Evolutionary conservation across 2,888 invertebrate genomes (phyloP).

Genomic region (Busseola fusca): DNA sequence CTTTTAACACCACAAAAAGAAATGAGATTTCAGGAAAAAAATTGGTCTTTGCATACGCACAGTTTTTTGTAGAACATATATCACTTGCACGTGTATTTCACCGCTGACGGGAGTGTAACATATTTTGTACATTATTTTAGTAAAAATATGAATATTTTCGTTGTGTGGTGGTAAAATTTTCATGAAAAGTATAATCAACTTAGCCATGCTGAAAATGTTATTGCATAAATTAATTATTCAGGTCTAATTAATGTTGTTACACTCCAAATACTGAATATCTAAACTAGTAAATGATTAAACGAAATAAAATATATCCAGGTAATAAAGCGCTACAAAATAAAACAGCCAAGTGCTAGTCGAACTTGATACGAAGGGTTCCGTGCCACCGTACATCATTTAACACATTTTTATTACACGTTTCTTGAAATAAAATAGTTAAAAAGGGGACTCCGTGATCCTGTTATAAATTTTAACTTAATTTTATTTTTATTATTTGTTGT

Average conservation of each 20-base stretch:
- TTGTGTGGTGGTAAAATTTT: conserved; percentile 46
- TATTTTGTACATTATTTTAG: conserved; percentile 46
- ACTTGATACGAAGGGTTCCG: neutral
- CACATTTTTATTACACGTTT: neutral
- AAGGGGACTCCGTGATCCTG: too few relatives aligned
- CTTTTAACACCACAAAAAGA: conserved; percentile 18
- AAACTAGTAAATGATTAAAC: neutral
- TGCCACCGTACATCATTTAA: neutral
- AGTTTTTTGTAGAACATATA: conserved; percentile 41
- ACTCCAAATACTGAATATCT: neutral
- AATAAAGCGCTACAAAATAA: neutral
- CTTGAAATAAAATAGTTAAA: too few relatives aligned
- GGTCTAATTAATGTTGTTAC: neutral
- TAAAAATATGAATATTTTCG: conserved; percentile 48
- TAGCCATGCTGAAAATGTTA: neutral
- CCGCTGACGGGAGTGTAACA: conserved; percentile 30
- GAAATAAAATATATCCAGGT: neutral
- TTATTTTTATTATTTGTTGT: neutral
- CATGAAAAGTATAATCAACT: conserved; percentile 6
- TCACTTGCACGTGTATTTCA: conserved; percentile 31
- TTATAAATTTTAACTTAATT: neutral
- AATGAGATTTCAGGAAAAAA: neutral
- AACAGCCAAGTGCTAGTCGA: neutral
- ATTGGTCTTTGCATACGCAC: neutral
- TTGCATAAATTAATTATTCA: neutral